These are phyloP conservation scores for Oxyteleia sp. DNA, from an alignment of 2,888 invertebrate species.

Conservation along the genomic window DNA sequence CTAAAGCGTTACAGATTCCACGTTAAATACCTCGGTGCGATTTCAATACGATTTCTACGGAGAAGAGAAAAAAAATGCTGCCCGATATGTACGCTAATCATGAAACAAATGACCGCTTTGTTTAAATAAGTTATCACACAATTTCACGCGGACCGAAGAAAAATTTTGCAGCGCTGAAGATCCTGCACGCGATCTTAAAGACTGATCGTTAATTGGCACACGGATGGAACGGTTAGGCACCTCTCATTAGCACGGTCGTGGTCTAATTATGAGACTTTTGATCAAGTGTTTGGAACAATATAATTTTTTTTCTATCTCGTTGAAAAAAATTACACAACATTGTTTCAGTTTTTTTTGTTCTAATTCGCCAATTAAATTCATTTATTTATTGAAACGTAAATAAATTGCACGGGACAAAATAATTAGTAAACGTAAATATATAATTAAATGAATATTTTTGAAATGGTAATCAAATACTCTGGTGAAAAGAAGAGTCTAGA, in stretches of 20 bases:
- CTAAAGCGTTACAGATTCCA: too few relatives aligned
- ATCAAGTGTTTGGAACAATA: constrained; percentile 66
- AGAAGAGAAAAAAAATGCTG: neutral
- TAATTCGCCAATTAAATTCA: too few relatives aligned
- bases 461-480: too few relatives aligned
- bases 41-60: constrained; percentile 46
- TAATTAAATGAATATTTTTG: too few relatives aligned
- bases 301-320: constrained; percentile 29
- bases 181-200: constrained; percentile 63
- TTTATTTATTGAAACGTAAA: neutral
- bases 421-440: too few relatives aligned
- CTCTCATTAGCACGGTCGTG: constrained; percentile 86
- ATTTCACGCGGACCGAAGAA: constrained; percentile 47
- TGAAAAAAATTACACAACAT: neutral
- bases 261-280: constrained; percentile 84
- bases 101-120: constrained; percentile 71
- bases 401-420: too few relatives aligned
- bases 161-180: constrained; percentile 10
- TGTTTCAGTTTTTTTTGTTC: neutral
- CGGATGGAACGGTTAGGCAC: constrained; percentile 83
- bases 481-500: too few relatives aligned
- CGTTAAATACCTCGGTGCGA: constrained; percentile 10
- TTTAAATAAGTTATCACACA: constrained; percentile 64
- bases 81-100: constrained; percentile 44
- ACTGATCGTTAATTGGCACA: constrained; percentile 83